Conservation (phyloP, 2,113 vertebrate species). For the Spizaetus ornatus region DNA sequence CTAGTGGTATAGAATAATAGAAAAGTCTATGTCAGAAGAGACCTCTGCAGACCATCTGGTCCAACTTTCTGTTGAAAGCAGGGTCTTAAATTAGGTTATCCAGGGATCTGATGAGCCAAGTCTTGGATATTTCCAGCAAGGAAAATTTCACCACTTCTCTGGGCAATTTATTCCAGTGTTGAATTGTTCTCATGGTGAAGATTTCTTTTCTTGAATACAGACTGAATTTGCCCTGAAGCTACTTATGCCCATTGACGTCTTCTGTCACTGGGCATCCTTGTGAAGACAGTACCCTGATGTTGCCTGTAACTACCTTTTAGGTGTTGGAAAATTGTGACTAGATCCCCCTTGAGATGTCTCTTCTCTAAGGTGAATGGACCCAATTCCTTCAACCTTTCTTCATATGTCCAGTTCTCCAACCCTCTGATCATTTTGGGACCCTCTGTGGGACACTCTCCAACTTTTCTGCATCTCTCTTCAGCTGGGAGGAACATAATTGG, state of each 20-base stretch:
- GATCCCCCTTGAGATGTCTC: background rate
- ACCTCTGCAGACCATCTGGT: background rate
- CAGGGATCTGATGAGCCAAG: background rate
- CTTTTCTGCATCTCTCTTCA: background rate
- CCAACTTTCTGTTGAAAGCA: background rate
- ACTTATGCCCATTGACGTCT: background rate
- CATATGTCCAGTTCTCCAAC: background rate
- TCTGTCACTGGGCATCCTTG: background rate
- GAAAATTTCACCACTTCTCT: background rate
- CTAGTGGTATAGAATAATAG: background rate
- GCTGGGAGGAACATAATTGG: background rate
- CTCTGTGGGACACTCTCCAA: background rate
- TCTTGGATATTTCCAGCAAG: background rate
- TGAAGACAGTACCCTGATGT: background rate
- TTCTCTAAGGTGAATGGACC: background rate
- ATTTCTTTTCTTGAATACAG: background rate
- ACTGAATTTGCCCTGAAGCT: background rate
- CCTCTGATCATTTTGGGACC: background rate
- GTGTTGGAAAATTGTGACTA: background rate
- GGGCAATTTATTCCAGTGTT: background rate
- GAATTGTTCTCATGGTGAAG: background rate
- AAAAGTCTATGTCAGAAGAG: background rate
- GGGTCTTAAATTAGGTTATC: background rate
- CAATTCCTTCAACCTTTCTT: background rate
- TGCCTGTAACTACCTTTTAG: background rate